Conservation (phyloP, 1,140 invertebrate species). For the Gryon sp. region DNA sequence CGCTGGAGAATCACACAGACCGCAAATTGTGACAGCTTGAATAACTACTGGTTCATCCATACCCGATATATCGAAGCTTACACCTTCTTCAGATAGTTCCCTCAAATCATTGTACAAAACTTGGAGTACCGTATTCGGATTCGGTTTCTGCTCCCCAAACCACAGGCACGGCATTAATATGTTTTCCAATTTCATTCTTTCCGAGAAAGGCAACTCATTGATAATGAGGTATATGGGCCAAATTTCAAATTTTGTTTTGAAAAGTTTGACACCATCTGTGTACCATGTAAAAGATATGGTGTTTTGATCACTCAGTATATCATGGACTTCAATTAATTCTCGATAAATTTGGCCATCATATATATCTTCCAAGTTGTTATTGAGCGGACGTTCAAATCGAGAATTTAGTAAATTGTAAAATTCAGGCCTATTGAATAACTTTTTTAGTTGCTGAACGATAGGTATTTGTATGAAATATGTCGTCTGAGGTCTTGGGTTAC, state of each 20-base stretch:
- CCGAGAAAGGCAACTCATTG: slow-evolving; percentile 23
- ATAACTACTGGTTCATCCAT: too few species aligned
- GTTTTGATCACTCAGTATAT: slow-evolving; percentile 4
- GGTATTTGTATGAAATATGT: slow-evolving; percentile 23
- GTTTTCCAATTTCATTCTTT: slow-evolving; percentile 22
- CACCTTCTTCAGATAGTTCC: too few species aligned
- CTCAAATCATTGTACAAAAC: too few species aligned
- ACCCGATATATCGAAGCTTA: too few species aligned
- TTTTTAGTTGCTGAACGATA: slow-evolving; percentile 11
- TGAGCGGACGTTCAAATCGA: slow-evolving; percentile 18
- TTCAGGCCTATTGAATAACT: slow-evolving; percentile 15
- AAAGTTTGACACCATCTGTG: slow-evolving; percentile 12
- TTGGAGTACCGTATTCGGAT: background rate
- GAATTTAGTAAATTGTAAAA: slow-evolving; percentile 23
- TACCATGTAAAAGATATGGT: slow-evolving; percentile 15
- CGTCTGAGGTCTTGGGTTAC: background rate
- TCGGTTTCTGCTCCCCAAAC: slow-evolving; percentile 33
- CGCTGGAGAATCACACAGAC: slow-evolving; percentile 28
- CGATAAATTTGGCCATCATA: slow-evolving; percentile 34
- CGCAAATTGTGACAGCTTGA: too few species aligned
- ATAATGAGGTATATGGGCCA: slow-evolving; percentile 35
- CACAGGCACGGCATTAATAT: slow-evolving; percentile 6
- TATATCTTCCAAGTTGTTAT: slow-evolving; percentile 8
- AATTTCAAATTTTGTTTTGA: slow-evolving; percentile 12
- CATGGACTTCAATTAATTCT: background rate